phyloP scores from a whole-genome alignment of 1,140 invertebrate species.

The Aphis craccivora region DNA sequence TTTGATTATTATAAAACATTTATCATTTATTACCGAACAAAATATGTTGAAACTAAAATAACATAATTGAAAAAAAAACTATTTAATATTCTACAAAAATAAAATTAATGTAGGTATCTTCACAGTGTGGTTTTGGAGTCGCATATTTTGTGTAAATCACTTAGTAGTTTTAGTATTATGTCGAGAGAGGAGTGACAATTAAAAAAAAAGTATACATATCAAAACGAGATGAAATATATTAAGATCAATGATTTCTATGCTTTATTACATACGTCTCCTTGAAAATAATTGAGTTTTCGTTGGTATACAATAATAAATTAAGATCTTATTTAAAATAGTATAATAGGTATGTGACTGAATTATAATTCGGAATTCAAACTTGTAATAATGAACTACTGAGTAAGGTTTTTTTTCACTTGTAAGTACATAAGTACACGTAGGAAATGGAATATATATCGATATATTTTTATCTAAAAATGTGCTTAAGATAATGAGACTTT shows the following conservation, averaged over 20 bases:
- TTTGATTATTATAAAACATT: not conserved
- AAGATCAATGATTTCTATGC: not conserved
- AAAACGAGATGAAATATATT: not conserved
- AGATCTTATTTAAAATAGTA: not conserved
- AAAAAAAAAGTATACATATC: not conserved
- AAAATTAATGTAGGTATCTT: not conserved
- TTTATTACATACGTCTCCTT: not conserved
- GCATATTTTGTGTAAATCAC: not conserved
- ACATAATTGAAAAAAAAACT: not conserved
- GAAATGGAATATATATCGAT: not conserved
- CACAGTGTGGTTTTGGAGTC: not conserved
- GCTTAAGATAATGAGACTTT: not conserved
- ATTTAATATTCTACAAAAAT: not conserved
- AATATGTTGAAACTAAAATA: not conserved
- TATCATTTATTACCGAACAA: not conserved
- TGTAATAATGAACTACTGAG: not conserved
- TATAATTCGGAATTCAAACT: not conserved
- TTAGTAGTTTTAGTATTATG: not conserved
- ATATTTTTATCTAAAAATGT: too few species aligned
- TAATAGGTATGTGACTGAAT: not conserved
- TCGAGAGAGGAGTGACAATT: not conserved
- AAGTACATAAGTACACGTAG: not conserved
- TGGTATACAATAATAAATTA: not conserved
- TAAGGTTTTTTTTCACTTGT: not conserved
- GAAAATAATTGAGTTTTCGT: not conserved